phyloP scores from a whole-genome alignment of 2,888 invertebrate species.

The Folsomia candida region DNA sequence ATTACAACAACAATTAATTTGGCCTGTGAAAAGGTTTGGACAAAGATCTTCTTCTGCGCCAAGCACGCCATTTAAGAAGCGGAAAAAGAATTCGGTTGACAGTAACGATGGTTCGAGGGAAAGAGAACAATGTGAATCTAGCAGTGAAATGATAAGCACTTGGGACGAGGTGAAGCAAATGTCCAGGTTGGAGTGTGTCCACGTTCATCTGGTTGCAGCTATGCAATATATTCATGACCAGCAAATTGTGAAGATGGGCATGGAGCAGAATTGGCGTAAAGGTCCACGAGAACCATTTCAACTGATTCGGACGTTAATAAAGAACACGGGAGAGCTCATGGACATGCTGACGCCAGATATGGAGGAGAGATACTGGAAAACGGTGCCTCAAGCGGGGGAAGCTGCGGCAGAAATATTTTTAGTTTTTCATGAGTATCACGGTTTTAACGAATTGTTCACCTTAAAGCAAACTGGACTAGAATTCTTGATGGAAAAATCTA shows the following conservation, averaged over 20 bases:
- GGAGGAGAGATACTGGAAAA: not conserved
- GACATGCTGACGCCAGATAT: not conserved
- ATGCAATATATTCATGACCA: not conserved
- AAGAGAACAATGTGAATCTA: too few species aligned
- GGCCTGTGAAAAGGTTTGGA: not conserved
- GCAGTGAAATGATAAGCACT: too few species aligned
- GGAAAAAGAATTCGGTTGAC: too few species aligned
- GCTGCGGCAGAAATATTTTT: not conserved
- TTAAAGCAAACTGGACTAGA: not conserved
- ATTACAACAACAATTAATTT: not conserved
- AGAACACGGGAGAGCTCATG: not conserved
- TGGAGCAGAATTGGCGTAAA: not conserved
- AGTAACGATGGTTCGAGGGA: too few species aligned
- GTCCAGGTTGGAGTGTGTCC: not conserved
- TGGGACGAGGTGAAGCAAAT: too few species aligned
- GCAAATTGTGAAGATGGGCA: not conserved
- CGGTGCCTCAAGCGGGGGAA: not conserved
- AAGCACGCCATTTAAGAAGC: not conserved
- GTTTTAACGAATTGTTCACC: not conserved
- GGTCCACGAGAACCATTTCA: not conserved
- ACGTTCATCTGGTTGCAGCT: not conserved
- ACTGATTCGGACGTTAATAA: not conserved
- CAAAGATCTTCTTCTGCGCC: not conserved
- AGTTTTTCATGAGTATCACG: not conserved
- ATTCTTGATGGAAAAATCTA: not conserved